Evolutionary conservation across 2,113 vertebrate species (phyloP).

Genomic region (Hypanus sabinus): DNA sequence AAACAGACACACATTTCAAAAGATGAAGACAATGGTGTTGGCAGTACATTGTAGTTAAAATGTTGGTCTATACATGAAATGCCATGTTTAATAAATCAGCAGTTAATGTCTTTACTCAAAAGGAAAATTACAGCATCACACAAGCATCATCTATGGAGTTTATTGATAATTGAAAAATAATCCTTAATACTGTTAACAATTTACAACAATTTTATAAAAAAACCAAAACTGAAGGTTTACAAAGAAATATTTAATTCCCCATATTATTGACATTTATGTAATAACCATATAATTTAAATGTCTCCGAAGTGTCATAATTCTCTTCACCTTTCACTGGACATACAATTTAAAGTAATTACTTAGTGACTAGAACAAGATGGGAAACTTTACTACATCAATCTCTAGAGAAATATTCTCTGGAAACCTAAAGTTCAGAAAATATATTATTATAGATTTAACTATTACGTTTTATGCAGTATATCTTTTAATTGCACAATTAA

Average conservation of each 20-base stretch:
- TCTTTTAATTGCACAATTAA: conserved; percentile 9
- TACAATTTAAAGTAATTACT: not conserved
- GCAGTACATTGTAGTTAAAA: not conserved
- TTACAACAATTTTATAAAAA: not conserved
- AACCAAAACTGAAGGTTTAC: not conserved
- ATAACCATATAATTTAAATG: not conserved
- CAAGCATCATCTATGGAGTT: not conserved
- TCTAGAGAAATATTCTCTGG: not conserved
- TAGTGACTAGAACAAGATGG: not conserved
- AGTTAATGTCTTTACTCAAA: not conserved
- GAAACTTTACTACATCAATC: not conserved
- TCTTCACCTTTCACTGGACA: not conserved
- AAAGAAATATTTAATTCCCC: not conserved
- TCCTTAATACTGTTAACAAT: no score
- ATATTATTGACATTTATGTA: not conserved
- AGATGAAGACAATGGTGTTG: not conserved
- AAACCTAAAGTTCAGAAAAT: not conserved
- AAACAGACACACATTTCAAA: not conserved
- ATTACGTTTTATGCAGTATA: not conserved
- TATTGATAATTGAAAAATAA: not conserved
- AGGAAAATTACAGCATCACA: not conserved
- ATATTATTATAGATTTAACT: not conserved
- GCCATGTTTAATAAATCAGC: not conserved
- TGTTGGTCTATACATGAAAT: not conserved
- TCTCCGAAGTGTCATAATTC: no score